phyloP scores from a whole-genome alignment of 2,113 vertebrate genomes.

The Trematocara nigrifrons region DNA sequence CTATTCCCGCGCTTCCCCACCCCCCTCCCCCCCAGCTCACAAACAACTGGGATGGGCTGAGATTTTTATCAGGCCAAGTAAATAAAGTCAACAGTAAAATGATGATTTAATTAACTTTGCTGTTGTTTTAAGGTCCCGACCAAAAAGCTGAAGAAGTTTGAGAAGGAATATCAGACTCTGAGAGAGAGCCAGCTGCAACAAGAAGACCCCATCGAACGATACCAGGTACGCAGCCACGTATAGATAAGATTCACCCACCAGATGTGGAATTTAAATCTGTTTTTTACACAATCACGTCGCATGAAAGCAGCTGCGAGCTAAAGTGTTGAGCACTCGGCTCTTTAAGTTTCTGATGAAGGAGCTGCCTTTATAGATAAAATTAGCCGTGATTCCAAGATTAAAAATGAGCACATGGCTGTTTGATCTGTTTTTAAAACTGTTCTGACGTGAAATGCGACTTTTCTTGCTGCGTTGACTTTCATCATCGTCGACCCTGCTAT shows the following conservation, averaged over 20 bases:
- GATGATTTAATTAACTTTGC: background rate
- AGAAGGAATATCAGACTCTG: conserved; percentile 92
- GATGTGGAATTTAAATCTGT: background rate
- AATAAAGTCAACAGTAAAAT: background rate
- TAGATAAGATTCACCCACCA: fast-evolving
- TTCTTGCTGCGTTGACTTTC: background rate
- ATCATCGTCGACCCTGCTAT: background rate
- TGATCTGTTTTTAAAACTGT: background rate
- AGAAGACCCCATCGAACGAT: conserved; percentile 96
- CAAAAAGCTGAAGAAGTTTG: conserved; percentile 99
- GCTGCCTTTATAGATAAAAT: background rate
- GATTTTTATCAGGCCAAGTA: background rate
- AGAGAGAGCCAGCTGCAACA: conserved; percentile 93
- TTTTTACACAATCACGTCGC: background rate
- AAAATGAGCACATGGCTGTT: background rate
- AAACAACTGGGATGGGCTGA: background rate
- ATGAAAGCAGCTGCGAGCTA: background rate
- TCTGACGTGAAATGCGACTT: background rate
- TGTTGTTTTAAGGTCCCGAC: conserved; percentile 83
- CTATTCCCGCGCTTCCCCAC: fast-evolving
- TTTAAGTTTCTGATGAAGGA: background rate
- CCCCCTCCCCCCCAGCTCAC: background rate
- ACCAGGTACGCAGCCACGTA: conserved; percentile 79
- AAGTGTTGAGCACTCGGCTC: background rate
- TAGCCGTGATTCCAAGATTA: conserved; percentile 27